A percentile compares a stretch with the other conserved stretches of the same genome.
Conservation (phyloP, 2,888 invertebrate genomes). For the Imbricaverruca yamaguchii region DNA sequence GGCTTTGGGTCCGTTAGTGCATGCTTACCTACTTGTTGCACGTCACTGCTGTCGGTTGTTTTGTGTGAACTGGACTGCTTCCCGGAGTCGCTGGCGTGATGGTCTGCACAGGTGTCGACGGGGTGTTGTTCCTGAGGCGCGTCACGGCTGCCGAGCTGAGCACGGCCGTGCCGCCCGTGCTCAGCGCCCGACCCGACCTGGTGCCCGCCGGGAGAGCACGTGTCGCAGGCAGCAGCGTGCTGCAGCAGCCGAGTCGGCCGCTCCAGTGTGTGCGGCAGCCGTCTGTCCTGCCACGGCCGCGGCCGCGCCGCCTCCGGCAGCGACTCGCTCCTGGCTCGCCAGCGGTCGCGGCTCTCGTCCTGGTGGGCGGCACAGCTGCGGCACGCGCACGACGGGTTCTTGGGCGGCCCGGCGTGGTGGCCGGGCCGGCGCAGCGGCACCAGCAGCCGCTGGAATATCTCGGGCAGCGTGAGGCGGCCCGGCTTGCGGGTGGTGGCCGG, state of each 20-base stretch:
- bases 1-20: background rate
- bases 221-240: background rate
- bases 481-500: background rate
- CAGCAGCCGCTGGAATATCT: constrained; percentile 30
- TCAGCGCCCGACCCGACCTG: too few relatives aligned
- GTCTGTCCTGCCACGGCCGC: background rate
- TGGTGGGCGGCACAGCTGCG: constrained; percentile 25
- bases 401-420: constrained; percentile 32
- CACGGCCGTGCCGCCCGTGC: too few relatives aligned
- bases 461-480: constrained; percentile 4
- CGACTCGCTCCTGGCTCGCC: constrained; percentile 9
- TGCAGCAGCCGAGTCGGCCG: background rate
- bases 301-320: background rate
- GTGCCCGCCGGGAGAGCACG: too few relatives aligned
- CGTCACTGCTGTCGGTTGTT: background rate
- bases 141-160: background rate
- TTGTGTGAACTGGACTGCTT: background rate
- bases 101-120: background rate
- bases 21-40: background rate
- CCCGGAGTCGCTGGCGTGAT: background rate
- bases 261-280: constrained; percentile 3
- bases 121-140: background rate
- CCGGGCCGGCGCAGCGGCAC: constrained; percentile 28
- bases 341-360: background rate
- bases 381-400: constrained; percentile 32